These are phyloP conservation scores for Isichthys henryi DNA, from an alignment of 2,113 vertebrate species.

Conservation along the genomic window DNA sequence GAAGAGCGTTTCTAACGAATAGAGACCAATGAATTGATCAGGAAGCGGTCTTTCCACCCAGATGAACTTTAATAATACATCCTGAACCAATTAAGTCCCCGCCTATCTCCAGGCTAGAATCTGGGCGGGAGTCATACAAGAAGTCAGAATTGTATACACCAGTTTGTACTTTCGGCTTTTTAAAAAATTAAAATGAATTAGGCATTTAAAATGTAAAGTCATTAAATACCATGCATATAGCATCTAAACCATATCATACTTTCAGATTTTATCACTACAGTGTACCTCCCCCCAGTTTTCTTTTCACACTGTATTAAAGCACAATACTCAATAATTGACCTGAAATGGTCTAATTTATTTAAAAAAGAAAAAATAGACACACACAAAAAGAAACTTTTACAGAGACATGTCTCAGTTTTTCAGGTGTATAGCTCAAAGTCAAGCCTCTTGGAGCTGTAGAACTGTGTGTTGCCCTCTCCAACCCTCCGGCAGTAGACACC, in stretches of 20 bases:
- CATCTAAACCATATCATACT: background rate
- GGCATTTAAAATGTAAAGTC: background rate
- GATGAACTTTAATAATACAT: background rate
- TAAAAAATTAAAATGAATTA: background rate
- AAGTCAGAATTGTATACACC: background rate
- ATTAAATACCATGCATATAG: background rate
- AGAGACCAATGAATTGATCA: slow-evolving; percentile 9
- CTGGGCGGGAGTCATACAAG: background rate
- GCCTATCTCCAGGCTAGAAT: background rate
- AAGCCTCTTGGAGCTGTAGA: slow-evolving; percentile 81
- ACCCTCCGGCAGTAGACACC: slow-evolving; percentile 79
- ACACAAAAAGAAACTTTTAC: background rate
- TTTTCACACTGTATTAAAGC: background rate
- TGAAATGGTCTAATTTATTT: slow-evolving; percentile 1
- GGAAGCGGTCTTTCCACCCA: background rate
- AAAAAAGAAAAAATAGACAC: background rate
- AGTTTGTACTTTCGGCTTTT: background rate
- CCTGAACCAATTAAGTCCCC: background rate
- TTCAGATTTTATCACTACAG: background rate
- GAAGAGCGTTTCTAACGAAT: background rate
- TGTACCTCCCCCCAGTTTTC: background rate
- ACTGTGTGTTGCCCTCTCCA: slow-evolving; percentile 67
- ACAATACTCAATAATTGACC: background rate
- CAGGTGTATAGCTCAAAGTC: slow-evolving; percentile 82
- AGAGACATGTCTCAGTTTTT: slow-evolving; percentile 3